Base-by-base conservation (phyloP, 2,113 vertebrate species). In the Archocentrus centrarchus region DNA sequence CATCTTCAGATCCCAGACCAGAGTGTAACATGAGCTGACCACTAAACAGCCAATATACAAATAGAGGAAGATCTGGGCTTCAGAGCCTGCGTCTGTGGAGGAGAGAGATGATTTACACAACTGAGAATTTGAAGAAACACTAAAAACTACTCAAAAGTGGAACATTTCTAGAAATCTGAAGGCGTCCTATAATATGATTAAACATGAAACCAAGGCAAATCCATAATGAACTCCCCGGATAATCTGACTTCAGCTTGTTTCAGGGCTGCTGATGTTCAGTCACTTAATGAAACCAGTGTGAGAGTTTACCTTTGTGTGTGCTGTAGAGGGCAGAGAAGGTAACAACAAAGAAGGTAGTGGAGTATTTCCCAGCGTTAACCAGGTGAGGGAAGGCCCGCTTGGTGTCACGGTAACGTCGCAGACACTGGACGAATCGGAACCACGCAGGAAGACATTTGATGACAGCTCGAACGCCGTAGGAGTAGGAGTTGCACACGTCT, bases 1-100 rank as follows among this genome's bases (percentile, higher is more conserved):
- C 98, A 99, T 99, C 95, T 99, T 99, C 88, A 99, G 96, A 93
- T 99, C 98, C 98, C 98, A 99, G 91, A 99, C 96, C 24, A 99
- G 97, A 0, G 98, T 99, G 83, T 99, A 99, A 86, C 97, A 98
- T 1, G 98, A 99, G 93, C 97, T 99, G 95, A 99, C 94, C 85
- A 96, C 90, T 66, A 92, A 97, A 88, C 96, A 98, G 92, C 97
- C 88, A 41, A 99, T 96, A 87, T 97, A 97, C 94, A 99, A 92
- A 94, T 99, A 99, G 94, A 99, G 96, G 96, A 99, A 99, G 80
- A 99, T 97, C 84, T 93, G 88, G 24, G 95, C 90, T 41, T 98
- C 98, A 0, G 93, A 92, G 77, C 47, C 68, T 73, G 68, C 11
- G 4, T 55, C 47, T 73, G 68, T 9, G 17, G 68, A 47, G 3